Evolutionary conservation across 2,113 vertebrate species (phyloP).

Genomic region (Anoura caudifer): DNA sequence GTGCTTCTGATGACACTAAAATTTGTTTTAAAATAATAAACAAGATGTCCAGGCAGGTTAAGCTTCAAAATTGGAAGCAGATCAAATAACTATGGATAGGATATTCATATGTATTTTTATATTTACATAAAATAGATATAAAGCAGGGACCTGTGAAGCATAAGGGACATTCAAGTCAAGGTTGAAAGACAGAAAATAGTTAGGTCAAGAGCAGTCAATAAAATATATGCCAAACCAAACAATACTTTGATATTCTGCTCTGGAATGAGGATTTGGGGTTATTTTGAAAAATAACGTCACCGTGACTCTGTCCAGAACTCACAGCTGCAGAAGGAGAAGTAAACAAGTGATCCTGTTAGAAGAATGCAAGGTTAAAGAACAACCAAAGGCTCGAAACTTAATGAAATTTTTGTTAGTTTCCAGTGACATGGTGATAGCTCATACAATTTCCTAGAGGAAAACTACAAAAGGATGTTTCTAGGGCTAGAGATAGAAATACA

Average conservation of each 20-base stretch:
- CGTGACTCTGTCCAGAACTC: conserved; percentile 27
- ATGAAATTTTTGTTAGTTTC: background rate
- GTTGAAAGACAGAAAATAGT: conserved; percentile 32
- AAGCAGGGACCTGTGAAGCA: background rate
- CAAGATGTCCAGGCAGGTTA: background rate
- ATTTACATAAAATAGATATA: background rate
- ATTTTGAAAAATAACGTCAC: conserved; percentile 59
- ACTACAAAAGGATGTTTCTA: background rate
- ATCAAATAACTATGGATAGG: background rate
- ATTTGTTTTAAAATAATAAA: conserved; percentile 36
- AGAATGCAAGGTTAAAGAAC: conserved; percentile 22
- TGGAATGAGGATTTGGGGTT: conserved; percentile 21
- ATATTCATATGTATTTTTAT: background rate
- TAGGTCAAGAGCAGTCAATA: conserved; percentile 29
- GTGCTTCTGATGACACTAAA: background rate
- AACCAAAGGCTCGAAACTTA: background rate
- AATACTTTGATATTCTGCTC: conserved; percentile 44
- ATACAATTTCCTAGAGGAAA: background rate
- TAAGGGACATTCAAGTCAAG: background rate
- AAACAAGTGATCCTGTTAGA: conserved; percentile 53
- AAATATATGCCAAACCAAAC: conserved; percentile 9
- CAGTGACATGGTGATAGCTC: background rate
- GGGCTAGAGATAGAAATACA: background rate
- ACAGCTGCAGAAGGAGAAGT: conserved; percentile 67
- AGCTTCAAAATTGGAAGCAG: background rate